Evolutionary conservation across 2,797 vertebrate genomes (phyloP).

Genomic region (Sandelia bainsii): DNA sequence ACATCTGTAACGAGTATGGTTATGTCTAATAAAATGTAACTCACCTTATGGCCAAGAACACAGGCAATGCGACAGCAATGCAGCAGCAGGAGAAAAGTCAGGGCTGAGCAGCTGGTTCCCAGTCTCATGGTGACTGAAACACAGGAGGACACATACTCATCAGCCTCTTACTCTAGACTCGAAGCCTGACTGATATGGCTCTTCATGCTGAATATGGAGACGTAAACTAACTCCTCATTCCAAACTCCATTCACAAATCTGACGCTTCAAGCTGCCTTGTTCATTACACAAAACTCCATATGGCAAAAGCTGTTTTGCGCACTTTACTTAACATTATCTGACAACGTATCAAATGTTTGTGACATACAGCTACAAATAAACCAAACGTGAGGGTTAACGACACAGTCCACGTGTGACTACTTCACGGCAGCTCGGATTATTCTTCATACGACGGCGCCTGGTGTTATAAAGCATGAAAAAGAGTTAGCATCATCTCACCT

Average conservation of each 20-base stretch:
- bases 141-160: not conserved
- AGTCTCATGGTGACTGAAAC: conserved; percentile 53
- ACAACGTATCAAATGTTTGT: too few species aligned
- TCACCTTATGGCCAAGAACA: conserved; percentile 57
- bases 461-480: too few species aligned
- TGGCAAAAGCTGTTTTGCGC: too few species aligned
- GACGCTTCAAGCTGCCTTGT: not conserved
- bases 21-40: not conserved
- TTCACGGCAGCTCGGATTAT: too few species aligned
- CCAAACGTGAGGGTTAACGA: not conserved
- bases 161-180: too few species aligned
- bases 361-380: not conserved
- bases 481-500: not conserved
- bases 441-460: too few species aligned
- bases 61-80: conserved; percentile 15
- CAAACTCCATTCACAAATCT: not conserved
- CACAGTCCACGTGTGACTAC: too few species aligned
- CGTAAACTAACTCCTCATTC: not conserved
- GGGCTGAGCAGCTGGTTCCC: not conserved
- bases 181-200: too few species aligned
- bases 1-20: not conserved
- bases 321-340: too few species aligned
- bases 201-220: too few species aligned
- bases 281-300: too few species aligned
- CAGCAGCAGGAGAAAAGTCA: conserved; percentile 35